phyloP scores from a whole-genome alignment of 1,140 invertebrate species.

The Cecropterus lyciades region DNA sequence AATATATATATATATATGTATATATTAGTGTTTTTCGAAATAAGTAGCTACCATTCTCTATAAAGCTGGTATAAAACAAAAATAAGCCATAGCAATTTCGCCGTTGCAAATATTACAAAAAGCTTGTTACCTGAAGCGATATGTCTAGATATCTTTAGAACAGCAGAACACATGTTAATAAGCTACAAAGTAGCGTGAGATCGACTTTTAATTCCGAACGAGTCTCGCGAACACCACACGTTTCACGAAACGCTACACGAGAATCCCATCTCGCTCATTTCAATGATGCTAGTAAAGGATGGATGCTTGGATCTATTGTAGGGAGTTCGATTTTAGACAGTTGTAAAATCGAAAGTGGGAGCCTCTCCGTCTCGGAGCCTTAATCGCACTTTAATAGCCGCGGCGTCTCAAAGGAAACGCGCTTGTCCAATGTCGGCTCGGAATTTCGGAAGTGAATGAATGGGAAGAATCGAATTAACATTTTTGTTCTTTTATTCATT shows the following conservation, averaged over 20 bases:
- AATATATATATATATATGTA: no score
- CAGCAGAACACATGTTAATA: conserved; percentile 16
- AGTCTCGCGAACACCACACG: conserved; percentile 10
- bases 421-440: conserved; percentile 50
- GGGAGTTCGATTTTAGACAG: conserved; percentile 65
- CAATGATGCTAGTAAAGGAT: not conserved
- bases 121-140: conserved; percentile 10
- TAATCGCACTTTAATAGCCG: conserved; percentile 79
- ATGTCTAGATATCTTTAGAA: conserved; percentile 13
- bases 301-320: conserved; percentile 17
- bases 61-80: no score
- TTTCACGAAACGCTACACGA: conserved; percentile 2
- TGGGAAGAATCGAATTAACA: conserved; percentile 34
- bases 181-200: conserved; percentile 25
- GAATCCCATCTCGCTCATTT: not conserved
- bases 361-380: conserved; percentile 61
- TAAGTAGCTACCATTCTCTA: no score
- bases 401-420: conserved; percentile 65
- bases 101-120: not conserved
- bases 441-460: conserved; percentile 47
- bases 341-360: conserved; percentile 78
- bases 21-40: no score
- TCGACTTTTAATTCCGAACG: conserved; percentile 12
- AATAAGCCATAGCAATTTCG: no score
- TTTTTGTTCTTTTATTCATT: conserved; percentile 30